Percentiles rank a stretch among this genome's conserved stretches.
Conservation (phyloP, 2,113 vertebrate species). For the Cyphomyrus discorhynchus region DNA sequence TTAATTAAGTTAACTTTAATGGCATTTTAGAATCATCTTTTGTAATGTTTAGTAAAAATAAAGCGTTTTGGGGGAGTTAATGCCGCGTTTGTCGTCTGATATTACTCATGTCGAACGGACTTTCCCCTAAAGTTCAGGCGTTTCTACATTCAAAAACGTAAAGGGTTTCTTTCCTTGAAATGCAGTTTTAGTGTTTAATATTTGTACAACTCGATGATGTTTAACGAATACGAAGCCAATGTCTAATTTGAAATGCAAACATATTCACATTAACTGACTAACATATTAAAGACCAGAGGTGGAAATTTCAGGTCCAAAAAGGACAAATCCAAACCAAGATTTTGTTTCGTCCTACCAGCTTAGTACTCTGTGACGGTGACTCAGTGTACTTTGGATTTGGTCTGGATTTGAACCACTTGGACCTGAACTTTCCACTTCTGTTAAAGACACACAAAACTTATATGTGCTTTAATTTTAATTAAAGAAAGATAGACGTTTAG, state of each 20-base stretch:
- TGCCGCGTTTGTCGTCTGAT: not conserved
- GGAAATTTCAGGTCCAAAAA: too few relatives aligned
- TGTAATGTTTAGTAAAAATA: not conserved
- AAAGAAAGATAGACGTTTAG: not conserved
- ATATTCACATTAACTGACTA: not conserved
- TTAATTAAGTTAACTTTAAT: not conserved
- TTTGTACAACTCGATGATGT: not conserved
- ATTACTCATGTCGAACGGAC: not conserved
- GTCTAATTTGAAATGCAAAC: not conserved
- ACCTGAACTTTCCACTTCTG: too few relatives aligned
- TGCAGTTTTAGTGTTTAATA: not conserved
- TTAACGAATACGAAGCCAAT: not conserved
- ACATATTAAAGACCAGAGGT: not conserved
- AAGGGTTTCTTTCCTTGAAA: not conserved
- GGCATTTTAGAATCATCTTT: not conserved
- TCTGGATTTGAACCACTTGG: too few relatives aligned
- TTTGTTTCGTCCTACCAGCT: too few relatives aligned
- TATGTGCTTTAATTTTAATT: not conserved
- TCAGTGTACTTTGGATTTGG: too few relatives aligned
- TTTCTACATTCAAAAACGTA: not conserved
- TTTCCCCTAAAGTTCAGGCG: not conserved
- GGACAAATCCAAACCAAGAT: too few relatives aligned
- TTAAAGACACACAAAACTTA: not conserved
- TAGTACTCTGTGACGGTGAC: too few relatives aligned
- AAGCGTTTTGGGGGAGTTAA: not conserved